Conservation (phyloP, 1,140 invertebrate genomes). For the Eciton burchellii region DNA sequence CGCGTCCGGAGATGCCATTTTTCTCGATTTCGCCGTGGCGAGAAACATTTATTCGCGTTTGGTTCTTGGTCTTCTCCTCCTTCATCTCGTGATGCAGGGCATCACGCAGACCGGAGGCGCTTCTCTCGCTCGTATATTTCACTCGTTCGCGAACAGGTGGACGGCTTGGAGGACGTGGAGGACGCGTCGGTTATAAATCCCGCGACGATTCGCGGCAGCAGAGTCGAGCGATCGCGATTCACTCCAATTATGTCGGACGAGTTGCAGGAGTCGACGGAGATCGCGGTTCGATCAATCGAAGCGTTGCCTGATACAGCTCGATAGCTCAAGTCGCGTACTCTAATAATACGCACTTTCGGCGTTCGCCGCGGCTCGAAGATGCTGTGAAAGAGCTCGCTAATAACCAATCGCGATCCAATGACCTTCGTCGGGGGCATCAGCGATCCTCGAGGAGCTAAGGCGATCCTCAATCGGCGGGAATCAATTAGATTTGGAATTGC, state of each 20-base stretch:
- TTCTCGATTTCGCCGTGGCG: conserved; percentile 20
- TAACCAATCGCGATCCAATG: too few species aligned
- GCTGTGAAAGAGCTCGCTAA: too few species aligned
- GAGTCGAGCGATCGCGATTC: too few species aligned
- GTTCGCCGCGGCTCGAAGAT: too few species aligned
- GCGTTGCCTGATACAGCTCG: too few species aligned
- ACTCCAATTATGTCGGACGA: too few species aligned
- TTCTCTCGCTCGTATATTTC: not conserved
- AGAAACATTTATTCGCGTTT: conserved; percentile 50
- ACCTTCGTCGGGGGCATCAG: conserved; percentile 11
- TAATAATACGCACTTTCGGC: too few species aligned
- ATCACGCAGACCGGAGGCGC: conserved; percentile 25
- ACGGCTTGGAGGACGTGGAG: not conserved
- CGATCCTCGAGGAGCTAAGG: not conserved
- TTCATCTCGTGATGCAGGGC: conserved; percentile 4
- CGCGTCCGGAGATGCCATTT: conserved; percentile 30
- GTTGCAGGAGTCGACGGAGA: too few species aligned
- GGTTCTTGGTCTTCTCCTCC: not conserved
- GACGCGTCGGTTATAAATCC: conserved; percentile 32
- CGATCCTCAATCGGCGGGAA: conserved; percentile 48
- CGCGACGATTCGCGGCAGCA: conserved; percentile 12
- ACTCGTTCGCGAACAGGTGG: conserved; percentile 6
- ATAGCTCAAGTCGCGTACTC: too few species aligned
- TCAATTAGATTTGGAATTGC: not conserved
- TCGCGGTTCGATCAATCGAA: too few species aligned